phyloP scores from a whole-genome alignment of 2,888 invertebrate species.

The Pediacus dermestoides region DNA sequence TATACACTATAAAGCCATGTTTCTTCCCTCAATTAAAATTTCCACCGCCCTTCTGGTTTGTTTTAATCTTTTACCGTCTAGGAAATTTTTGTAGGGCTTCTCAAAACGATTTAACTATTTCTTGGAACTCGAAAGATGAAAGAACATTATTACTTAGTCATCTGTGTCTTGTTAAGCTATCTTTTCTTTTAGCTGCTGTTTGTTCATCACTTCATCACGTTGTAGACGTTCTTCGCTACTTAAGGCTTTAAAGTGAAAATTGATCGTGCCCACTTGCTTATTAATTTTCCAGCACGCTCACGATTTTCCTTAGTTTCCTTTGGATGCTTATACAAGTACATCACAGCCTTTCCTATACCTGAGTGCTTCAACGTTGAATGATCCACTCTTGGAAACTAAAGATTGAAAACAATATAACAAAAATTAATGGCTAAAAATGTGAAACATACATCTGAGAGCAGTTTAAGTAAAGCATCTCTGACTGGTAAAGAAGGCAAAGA shows the following conservation, averaged over 20 bases:
- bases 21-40: constrained; percentile 94
- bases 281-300: constrained; percentile 84
- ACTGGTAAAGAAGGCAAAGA: constrained; percentile 93
- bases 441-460: constrained; percentile 68
- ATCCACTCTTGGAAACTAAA: constrained; percentile 83
- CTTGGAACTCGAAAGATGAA: constrained; percentile 71
- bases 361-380: constrained; percentile 89
- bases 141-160: constrained; percentile 2
- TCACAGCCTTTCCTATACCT: constrained; percentile 97
- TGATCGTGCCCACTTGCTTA: constrained; percentile 96
- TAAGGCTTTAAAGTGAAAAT: constrained; percentile 92
- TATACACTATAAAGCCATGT: constrained; percentile 80
- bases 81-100: constrained; percentile 86
- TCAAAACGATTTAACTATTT: constrained; percentile 88
- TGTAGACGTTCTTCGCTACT: constrained; percentile 91
- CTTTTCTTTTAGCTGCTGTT: constrained; percentile 53
- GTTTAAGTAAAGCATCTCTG: constrained; percentile 78
- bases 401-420: too few relatives aligned
- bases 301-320: constrained; percentile 92
- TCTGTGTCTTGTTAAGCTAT: constrained; percentile 58
- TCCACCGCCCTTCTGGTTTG: constrained; percentile 82
- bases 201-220: constrained; percentile 66
- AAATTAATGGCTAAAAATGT: constrained; percentile 3
- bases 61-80: constrained; percentile 78
- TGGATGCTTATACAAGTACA: constrained; percentile 99